These are phyloP conservation scores for Onychostruthus taczanowskii DNA, from an alignment of 2,113 vertebrate genomes.

Conservation along the genomic window DNA sequence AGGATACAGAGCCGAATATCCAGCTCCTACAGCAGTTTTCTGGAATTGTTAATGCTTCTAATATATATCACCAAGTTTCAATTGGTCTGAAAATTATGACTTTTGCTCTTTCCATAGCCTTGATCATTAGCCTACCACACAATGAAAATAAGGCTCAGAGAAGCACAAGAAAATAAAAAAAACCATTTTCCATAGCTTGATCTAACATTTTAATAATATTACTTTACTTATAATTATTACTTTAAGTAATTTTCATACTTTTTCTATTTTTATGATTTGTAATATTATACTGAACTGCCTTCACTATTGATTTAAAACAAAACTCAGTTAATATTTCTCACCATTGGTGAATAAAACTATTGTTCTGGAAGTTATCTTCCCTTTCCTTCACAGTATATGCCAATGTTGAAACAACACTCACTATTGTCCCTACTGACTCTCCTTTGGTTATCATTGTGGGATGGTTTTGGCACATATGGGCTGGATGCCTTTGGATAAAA, in stretches of 20 bases:
- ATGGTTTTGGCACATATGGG: not conserved
- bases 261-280: not conserved
- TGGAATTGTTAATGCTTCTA: not conserved
- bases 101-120: not conserved
- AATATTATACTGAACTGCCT: not conserved
- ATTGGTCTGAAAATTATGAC: not conserved
- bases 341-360: not conserved
- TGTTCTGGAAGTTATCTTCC: not conserved
- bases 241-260: not conserved
- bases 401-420: not conserved
- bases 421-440: not conserved
- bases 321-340: not conserved
- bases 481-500: not conserved
- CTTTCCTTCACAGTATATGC: not conserved
- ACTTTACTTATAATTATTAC: not conserved
- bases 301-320: not conserved
- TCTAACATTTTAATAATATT: not conserved
- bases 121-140: not conserved
- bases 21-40: not conserved
- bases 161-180: not conserved
- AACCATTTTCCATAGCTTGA: not conserved
- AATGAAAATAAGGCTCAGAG: not conserved
- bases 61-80: not conserved
- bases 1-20: not conserved
- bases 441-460: not conserved